Base-by-base conservation (phyloP, 1,140 invertebrate species). In the Gryllus bimaculatus region DNA sequence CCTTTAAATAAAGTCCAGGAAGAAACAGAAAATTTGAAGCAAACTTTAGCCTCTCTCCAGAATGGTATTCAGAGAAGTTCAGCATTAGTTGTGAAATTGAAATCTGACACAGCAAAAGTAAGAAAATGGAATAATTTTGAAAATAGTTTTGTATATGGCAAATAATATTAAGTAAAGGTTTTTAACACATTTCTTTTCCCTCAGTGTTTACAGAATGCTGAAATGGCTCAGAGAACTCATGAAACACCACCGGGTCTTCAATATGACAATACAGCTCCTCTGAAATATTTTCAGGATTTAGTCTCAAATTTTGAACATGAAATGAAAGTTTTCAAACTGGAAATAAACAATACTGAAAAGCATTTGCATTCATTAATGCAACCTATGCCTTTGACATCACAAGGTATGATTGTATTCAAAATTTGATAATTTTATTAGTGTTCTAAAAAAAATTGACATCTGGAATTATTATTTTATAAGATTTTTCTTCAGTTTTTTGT, bases 201-300 rank as follows among this genome's bases (percentile, higher is more conserved):
- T 48, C 81, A 89, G 88, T 90, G 92, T 79, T 86, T 94, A 66
- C 92, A 93, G 84, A 89, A 91, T 82, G 89, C 92, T 74, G 93
- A 95, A 86, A 94, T 94, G 86, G 91, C 92, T 0, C 92, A 94
- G 82, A 88, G 92, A 81, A 95, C 93, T 0, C 92, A 94, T 81
- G 93, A 94, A 81, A 93, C 91, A 8, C 92, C 93, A 12, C 85
- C 90, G 5, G 91, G 92, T 7, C 85, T 95, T 18, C 93, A 94
- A 83, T 93, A 93, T 84, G 93, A 95, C 84, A 93, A 94, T 83
- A 90, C 87, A 78, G 90, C 91, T 7, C 93, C 93, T 0, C 86
- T 91, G n/a, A 87, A 78, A 75, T 94, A 92, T 83, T 94, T 94
- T 82, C 88, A 91, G 79, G 89, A 91, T 82, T 83, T 94, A 73